These are phyloP conservation scores for Anagyrus pseudococci DNA, from an alignment of 2,888 invertebrate genomes.

Conservation along the genomic window DNA sequence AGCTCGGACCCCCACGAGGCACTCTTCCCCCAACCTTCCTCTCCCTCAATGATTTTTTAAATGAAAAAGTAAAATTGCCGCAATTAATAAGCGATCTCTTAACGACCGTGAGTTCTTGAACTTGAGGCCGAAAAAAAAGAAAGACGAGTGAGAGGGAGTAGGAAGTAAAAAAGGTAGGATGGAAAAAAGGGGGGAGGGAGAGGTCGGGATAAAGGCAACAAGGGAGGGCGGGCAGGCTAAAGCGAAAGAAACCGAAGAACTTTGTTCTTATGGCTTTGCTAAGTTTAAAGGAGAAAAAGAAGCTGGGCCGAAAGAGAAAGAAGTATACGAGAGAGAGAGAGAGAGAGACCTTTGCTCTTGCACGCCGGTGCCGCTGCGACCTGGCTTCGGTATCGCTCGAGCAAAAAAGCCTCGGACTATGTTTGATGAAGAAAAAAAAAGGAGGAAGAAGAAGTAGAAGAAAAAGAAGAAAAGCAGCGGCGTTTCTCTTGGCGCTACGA, in stretches of 20 bases:
- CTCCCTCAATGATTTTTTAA: conserved; percentile 31
- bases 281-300: conserved; percentile 28
- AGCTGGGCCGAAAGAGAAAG: not conserved
- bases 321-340: not conserved
- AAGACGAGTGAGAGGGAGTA: conserved; percentile 4
- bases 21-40: too few species aligned
- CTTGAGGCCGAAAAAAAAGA: conserved; percentile 10
- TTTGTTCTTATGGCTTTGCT: conserved; percentile 39
- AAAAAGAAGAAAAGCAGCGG: conserved; percentile 27
- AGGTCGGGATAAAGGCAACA: conserved; percentile 22
- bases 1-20: too few species aligned
- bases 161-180: not conserved
- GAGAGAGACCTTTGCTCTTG: conserved; percentile 18
- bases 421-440: too few species aligned
- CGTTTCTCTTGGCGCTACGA: conserved; percentile 11
- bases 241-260: conserved; percentile 35
- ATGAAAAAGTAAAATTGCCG: conserved; percentile 31
- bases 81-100: conserved; percentile 37
- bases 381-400: conserved; percentile 23
- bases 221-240: conserved; percentile 26
- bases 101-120: conserved; percentile 32
- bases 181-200: conserved; percentile 5
- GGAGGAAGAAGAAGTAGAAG: conserved; percentile 17
- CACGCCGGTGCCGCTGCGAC: conserved; percentile 14
- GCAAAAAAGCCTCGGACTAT: too few species aligned